Conservation (phyloP, 2,797 vertebrate species). For the Falco biarmicus region DNA sequence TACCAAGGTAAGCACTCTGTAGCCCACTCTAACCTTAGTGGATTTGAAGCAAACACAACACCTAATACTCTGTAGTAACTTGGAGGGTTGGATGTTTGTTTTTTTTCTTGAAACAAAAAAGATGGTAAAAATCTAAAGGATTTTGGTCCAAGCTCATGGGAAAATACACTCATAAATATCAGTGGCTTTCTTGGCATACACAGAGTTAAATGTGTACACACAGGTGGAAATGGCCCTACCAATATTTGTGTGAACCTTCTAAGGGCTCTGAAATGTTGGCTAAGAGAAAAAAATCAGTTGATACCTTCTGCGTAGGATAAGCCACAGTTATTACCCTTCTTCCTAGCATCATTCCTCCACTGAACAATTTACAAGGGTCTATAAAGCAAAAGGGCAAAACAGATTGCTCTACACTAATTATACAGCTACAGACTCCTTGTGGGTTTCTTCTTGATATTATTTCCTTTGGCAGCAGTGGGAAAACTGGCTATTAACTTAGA, state of each 20-base stretch:
- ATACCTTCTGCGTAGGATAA: neutral
- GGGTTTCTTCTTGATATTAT: neutral
- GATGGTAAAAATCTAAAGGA: neutral
- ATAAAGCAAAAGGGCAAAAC: neutral
- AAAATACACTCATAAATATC: neutral
- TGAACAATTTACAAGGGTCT: neutral
- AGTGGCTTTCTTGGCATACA: neutral
- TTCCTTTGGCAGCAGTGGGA: neutral
- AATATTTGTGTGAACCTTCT: neutral
- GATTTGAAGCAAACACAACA: neutral
- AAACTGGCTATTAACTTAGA: neutral
- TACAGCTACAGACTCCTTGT: neutral
- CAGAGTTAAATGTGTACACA: neutral
- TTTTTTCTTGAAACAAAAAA: neutral
- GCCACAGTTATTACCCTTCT: neutral
- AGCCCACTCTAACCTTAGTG: neutral
- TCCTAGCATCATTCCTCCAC: neutral
- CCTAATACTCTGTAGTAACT: neutral
- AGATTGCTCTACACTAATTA: neutral
- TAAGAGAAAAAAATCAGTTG: neutral
- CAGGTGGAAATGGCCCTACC: neutral
- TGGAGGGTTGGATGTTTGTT: neutral
- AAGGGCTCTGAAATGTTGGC: neutral
- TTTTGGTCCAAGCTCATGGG: neutral
- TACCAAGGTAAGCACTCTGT: slow-evolving; percentile 81